These are phyloP conservation scores for Amblyornis subalaris DNA, from an alignment of 2,113 vertebrate genomes.

Conservation along the genomic window DNA sequence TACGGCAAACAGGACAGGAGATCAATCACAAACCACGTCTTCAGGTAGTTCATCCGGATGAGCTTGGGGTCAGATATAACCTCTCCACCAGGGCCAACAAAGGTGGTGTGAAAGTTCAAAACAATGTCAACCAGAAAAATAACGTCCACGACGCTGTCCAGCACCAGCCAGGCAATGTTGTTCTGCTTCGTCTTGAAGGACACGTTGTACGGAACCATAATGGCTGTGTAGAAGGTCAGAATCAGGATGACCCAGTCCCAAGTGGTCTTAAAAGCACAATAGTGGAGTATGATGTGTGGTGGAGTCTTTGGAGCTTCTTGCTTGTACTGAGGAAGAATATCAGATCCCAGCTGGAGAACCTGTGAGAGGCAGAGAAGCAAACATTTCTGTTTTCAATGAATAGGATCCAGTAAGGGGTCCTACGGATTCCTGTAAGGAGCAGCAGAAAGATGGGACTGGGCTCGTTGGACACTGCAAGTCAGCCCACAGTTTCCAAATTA, in stretches of 20 bases:
- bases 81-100: conserved; percentile 95
- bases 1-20: conserved; percentile 98
- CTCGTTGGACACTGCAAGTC: background rate
- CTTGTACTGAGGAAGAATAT: conserved; percentile 97
- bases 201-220: conserved; percentile 97
- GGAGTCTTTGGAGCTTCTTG: conserved; percentile 98
- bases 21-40: conserved; percentile 98
- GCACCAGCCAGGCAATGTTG: conserved; percentile 95
- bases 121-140: conserved; percentile 97
- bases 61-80: conserved; percentile 96
- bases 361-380: conserved; percentile 53
- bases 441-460: background rate
- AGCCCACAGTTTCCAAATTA: background rate
- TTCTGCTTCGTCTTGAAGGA: conserved; percentile 98
- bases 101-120: conserved; percentile 97
- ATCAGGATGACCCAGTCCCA: conserved; percentile 99
- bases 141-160: conserved; percentile 97
- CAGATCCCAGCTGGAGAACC: conserved; percentile 94
- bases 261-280: conserved; percentile 97
- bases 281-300: conserved; percentile 96
- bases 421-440: background rate
- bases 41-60: conserved; percentile 98
- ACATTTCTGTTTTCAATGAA: background rate
- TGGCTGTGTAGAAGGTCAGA: conserved; percentile 97
- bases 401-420: background rate